A percentile compares a stretch with the other conserved stretches of the same genome.
Evolutionary conservation across 1,140 invertebrate species (phyloP).

Genomic region (Teleopsis dalmanni): DNA sequence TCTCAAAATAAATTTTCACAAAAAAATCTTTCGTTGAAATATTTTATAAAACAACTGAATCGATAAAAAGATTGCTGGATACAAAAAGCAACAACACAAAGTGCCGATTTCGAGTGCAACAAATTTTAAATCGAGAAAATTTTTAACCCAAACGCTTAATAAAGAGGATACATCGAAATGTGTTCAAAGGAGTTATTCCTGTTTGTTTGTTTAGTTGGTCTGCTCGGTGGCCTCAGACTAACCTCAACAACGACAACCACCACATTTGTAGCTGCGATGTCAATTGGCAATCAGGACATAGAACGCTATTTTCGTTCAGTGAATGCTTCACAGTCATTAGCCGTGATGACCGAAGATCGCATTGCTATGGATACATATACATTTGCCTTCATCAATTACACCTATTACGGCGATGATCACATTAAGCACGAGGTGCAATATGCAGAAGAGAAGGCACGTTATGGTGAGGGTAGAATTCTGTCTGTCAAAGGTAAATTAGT

Average conservation of each 20-base stretch:
- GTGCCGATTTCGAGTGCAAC: too few relatives aligned
- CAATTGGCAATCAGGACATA: slow-evolving; percentile 38
- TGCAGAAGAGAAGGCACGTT: slow-evolving; percentile 57
- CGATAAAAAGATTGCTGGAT: background rate
- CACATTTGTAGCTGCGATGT: slow-evolving; percentile 35
- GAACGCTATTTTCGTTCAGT: slow-evolving; percentile 36
- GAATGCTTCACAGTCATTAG: slow-evolving; percentile 26
- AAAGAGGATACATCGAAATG: slow-evolving; percentile 7
- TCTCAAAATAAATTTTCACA: background rate
- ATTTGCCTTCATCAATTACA: slow-evolving; percentile 38
- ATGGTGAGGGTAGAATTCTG: slow-evolving; percentile 57
- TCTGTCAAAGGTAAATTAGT: slow-evolving; percentile 53
- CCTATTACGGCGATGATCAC: slow-evolving; percentile 21
- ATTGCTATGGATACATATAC: slow-evolving; percentile 32
- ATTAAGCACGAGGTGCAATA: slow-evolving; percentile 13
- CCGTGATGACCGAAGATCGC: slow-evolving; percentile 29
- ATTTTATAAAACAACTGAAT: background rate
- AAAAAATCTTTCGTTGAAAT: background rate
- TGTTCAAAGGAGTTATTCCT: slow-evolving; percentile 13
- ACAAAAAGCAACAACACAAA: background rate
- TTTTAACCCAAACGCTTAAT: background rate
- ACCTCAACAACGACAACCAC: slow-evolving; percentile 35
- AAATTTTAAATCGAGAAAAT: background rate
- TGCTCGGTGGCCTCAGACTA: slow-evolving; percentile 28
- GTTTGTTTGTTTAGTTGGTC: slow-evolving; percentile 21